Conservation (phyloP, 2,113 vertebrate genomes). For the Notarius lentiginosus region DNA sequence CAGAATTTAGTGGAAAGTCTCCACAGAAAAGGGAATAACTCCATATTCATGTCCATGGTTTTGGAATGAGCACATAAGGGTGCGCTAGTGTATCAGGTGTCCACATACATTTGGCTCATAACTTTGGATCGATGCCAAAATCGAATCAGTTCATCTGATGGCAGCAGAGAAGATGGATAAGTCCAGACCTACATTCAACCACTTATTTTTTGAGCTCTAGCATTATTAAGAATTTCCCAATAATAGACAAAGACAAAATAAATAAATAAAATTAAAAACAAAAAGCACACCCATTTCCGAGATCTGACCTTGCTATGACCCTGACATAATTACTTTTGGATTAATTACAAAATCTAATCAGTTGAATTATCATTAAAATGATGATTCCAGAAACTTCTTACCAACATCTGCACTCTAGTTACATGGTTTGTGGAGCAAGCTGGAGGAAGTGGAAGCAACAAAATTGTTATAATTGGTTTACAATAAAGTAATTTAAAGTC, state of each 20-base stretch:
- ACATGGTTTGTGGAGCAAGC: not conserved
- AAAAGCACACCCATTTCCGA: not conserved
- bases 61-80: not conserved
- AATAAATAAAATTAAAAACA: no score
- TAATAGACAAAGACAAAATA: no score
- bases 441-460: not conserved
- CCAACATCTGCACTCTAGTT: not conserved
- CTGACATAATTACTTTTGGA: not conserved
- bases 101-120: not conserved
- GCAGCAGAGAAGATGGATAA: not conserved
- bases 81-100: not conserved
- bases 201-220: not conserved
- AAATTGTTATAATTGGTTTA: not conserved
- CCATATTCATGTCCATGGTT: not conserved
- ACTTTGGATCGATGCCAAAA: not conserved
- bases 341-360: not conserved
- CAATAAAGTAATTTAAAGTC: not conserved
- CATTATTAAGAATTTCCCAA: not conserved
- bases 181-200: not conserved
- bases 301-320: not conserved
- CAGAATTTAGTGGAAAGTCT: not conserved
- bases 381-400: not conserved
- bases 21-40: not conserved
- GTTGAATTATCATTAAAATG: not conserved
- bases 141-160: not conserved